A percentile compares a stretch with the other conserved stretches of the same genome.
Conservation (phyloP, 2,797 vertebrate species). For the Dromococcyx pavoninus region DNA sequence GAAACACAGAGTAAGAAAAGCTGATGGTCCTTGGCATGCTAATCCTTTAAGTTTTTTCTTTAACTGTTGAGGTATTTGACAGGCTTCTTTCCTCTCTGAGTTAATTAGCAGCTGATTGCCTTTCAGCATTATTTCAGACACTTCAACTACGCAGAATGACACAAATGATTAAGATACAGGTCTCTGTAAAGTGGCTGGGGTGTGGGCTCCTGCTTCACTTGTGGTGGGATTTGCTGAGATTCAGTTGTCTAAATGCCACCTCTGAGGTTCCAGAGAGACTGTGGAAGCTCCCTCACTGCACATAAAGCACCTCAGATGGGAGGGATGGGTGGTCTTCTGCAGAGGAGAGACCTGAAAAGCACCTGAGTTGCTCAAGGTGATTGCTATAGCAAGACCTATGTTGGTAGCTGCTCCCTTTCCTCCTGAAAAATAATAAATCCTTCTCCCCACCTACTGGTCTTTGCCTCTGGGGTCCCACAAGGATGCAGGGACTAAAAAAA, state of each 20-base stretch:
- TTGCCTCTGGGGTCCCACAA: background rate
- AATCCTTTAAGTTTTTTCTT: background rate
- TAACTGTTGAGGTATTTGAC: background rate
- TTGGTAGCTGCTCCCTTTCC: background rate
- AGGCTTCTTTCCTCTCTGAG: background rate
- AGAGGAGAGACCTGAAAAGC: background rate
- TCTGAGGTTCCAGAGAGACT: background rate
- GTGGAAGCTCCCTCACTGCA: background rate
- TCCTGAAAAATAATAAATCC: background rate
- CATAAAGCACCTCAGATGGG: background rate
- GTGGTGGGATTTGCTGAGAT: background rate
- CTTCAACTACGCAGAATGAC: background rate
- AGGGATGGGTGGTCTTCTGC: background rate
- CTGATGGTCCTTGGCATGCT: background rate
- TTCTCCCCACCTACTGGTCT: background rate
- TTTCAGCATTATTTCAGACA: background rate
- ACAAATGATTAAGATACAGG: background rate
- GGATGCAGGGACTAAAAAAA: background rate
- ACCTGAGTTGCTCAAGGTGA: background rate
- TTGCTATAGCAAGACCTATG: accelerated
- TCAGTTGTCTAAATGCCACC: background rate
- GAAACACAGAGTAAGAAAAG: background rate
- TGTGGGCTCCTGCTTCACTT: background rate
- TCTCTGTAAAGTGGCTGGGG: background rate
- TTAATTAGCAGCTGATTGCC: background rate